phyloP scores from a whole-genome alignment of 1,140 invertebrate genomes.

The Heliconius himera region DNA sequence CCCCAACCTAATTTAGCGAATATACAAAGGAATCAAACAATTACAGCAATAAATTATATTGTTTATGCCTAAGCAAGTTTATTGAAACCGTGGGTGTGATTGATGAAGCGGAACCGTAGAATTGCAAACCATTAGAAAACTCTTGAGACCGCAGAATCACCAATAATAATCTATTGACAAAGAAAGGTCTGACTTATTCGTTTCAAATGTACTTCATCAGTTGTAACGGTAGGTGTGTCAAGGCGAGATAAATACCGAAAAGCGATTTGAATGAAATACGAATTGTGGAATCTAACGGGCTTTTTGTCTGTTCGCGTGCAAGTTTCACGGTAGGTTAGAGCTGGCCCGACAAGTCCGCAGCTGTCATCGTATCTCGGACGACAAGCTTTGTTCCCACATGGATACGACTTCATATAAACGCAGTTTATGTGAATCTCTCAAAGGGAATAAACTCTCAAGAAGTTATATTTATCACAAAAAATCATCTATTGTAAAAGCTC shows the following conservation, averaged over 20 bases:
- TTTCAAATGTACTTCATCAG: background rate
- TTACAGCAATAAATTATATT: conserved; percentile 27
- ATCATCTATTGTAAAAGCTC: conserved; percentile 61
- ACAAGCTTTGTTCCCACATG: conserved; percentile 66
- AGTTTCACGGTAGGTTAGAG: conserved; percentile 69
- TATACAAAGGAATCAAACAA: conserved; percentile 12
- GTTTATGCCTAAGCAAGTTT: conserved; percentile 44
- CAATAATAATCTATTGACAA: conserved; percentile 55
- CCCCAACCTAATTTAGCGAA: background rate
- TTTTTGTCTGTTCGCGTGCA: conserved; percentile 65
- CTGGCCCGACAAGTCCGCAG: conserved; percentile 65
- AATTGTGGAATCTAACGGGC: conserved; percentile 68
- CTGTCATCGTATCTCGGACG: conserved; percentile 71
- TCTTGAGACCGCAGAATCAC: conserved; percentile 53
- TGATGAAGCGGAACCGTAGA: conserved; percentile 63
- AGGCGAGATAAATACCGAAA: conserved; percentile 53
- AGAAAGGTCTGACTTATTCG: conserved; percentile 29
- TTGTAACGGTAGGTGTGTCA: conserved; percentile 63
- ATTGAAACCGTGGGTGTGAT: conserved; percentile 64
- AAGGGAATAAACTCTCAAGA: conserved; percentile 72
- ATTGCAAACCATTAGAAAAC: conserved; percentile 61
- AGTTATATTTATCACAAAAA: conserved; percentile 62
- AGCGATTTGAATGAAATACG: conserved; percentile 65
- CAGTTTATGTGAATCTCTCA: conserved; percentile 76
- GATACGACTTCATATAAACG: conserved; percentile 80